These are phyloP conservation scores for Drosophila melanosoma DNA, from an alignment of 2,888 invertebrate species.

Conservation along the genomic window DNA sequence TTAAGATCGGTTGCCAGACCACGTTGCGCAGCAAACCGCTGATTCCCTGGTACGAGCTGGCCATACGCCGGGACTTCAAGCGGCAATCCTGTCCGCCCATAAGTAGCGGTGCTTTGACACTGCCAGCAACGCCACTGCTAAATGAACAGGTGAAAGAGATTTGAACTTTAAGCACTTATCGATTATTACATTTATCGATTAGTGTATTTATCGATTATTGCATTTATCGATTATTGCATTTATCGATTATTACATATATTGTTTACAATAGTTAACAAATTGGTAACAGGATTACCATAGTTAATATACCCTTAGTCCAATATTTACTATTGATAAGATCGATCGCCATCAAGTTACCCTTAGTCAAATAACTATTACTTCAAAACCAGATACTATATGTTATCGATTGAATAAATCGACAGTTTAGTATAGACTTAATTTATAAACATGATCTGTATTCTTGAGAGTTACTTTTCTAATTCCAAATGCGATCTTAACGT, in stretches of 20 bases:
- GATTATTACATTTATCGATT: too few species aligned
- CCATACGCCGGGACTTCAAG: conserved; percentile 89
- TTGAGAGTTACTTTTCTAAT: neutral
- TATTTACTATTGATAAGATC: too few species aligned
- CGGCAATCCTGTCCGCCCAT: conserved; percentile 93
- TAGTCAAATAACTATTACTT: too few species aligned
- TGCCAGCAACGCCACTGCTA: conserved; percentile 59
- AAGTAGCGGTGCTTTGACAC: conserved; percentile 58
- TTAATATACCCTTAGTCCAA: neutral
- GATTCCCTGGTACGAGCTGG: conserved; percentile 95
- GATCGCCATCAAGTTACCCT: too few species aligned
- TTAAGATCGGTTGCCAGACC: conserved; percentile 89
- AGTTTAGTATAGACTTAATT: neutral
- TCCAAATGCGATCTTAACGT: conserved; percentile 2
- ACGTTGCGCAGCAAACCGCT: conserved; percentile 89
- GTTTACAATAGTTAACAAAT: neutral
- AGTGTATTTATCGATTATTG: neutral
- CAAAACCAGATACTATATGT: neutral
- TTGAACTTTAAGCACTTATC: neutral
- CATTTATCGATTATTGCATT: neutral
- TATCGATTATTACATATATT: neutral
- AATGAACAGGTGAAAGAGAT: conserved; percentile 78
- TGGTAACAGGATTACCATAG: neutral
- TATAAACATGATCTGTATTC: neutral
- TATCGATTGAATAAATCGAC: neutral